Conservation (phyloP, 2,888 invertebrate genomes). For the Rhingia campestris region DNA sequence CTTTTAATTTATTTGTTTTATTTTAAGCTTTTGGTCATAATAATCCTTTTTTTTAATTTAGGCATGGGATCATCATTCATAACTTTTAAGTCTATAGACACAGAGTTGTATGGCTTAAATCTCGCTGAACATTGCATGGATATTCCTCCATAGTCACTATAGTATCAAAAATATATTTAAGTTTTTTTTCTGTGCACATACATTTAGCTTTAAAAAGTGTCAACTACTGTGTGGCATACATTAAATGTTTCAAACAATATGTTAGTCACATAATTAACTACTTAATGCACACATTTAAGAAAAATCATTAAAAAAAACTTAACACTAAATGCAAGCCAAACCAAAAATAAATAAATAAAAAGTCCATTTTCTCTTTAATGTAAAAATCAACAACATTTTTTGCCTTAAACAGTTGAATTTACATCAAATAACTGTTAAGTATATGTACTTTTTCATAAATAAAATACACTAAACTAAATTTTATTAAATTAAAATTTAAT, state of each 20-base stretch:
- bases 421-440: constrained; percentile 43
- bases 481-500: neutral
- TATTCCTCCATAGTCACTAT: neutral
- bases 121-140: too few relatives aligned
- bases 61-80: too few relatives aligned
- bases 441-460: constrained; percentile 26
- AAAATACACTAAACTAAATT: constrained; percentile 17
- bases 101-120: too few relatives aligned
- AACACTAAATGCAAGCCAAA: constrained; percentile 1
- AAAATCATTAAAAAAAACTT: neutral
- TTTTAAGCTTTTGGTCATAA: too few relatives aligned
- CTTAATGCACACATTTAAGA: neutral
- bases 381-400: constrained; percentile 34
- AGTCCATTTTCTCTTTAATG: constrained; percentile 45
- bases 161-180: neutral
- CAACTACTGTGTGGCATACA: neutral
- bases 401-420: constrained; percentile 58
- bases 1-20: too few relatives aligned
- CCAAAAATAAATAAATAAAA: neutral
- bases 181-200: neutral
- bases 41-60: too few relatives aligned
- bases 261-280: neutral
- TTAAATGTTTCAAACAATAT: neutral
- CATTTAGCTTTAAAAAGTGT: neutral
- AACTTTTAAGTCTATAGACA: too few relatives aligned